Base-by-base conservation (phyloP, 2,113 vertebrate species). In the Heterocephalus glaber region DNA sequence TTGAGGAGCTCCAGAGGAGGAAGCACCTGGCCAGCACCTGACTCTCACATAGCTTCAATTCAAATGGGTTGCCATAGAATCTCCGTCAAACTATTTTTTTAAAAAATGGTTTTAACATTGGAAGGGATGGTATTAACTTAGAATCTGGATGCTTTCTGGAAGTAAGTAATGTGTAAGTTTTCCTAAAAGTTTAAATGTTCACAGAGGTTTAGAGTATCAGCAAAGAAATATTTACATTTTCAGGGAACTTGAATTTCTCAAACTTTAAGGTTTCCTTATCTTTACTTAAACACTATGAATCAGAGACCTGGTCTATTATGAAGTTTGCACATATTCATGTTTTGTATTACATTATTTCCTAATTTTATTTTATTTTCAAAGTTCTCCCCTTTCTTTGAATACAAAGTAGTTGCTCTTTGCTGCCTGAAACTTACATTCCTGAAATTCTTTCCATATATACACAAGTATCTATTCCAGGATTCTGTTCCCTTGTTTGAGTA, bases 321-420 rank as follows among this genome's bases (percentile, higher is more conserved):
- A 56, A n/a, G 60, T 61, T 66, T 85, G 85, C n/a, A 20, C 28
- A 11, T 77, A 41, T 86, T 87, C 61, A 86, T 86, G n/a, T 30
- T 94, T 72, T 74, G 52, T 38, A 38, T 86, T 58, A 85, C 12
- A 35, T 89, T 86, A 30, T 16, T n/a, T 74, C 30, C 60, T 52
- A 80, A 94, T 85, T 94, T 41, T 68, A 38, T 86, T 96, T 95
- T 72, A 90, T 93, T 93, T 87, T 72, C 60, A 87, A 85, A 26
- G 7, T 60, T 56, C 26, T 74, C 26, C n/a, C 13, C 7, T 91
- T 88, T 77, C 54, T 93, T 54, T 92, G 84, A 95, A 85, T 86
- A 58, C 47, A 85, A 77, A 96, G 41, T 72, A 65, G 58, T 61
- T 84, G 47, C 35, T 24, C 74, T 89, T 91, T 70, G 47, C 79